A percentile compares a stretch with the other conserved stretches of the same genome.
Conservation (phyloP, 2,113 vertebrate species). For the Falco punctatus region DNA sequence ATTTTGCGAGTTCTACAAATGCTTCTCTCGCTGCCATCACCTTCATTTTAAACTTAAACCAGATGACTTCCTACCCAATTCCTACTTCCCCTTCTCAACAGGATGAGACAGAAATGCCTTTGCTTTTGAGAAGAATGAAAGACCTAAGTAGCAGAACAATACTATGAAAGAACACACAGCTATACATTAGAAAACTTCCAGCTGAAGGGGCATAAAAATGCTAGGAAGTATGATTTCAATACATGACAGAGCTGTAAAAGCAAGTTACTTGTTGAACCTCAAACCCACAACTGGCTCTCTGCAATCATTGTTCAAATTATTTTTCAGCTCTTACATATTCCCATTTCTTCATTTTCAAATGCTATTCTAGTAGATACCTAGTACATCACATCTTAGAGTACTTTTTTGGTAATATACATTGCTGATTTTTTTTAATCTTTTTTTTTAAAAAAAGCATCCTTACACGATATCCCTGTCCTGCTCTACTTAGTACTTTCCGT, state of each 20-base stretch:
- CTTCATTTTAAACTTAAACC: constrained; percentile 2
- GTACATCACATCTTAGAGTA: not conserved
- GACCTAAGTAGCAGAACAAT: not conserved
- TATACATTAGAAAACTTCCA: not conserved
- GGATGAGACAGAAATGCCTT: not conserved
- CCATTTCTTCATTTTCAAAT: not conserved
- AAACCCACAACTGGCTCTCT: not conserved
- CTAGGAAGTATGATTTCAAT: not conserved
- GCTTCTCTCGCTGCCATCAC: not conserved
- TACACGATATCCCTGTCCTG: not conserved
- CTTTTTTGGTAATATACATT: not conserved
- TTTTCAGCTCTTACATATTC: not conserved
- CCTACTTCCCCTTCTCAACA: not conserved
- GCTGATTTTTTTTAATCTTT: not conserved
- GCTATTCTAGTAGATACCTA: not conserved
- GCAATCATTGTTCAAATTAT: not conserved
- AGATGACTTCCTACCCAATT: not conserved
- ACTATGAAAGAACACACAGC: not conserved
- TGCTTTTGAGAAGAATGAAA: not conserved
- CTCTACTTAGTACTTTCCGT: not conserved
- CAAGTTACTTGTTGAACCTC: not conserved
- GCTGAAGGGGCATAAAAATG: not conserved
- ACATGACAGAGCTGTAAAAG: not conserved
- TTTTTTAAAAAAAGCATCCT: not conserved
- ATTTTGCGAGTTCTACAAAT: not conserved